Conservation (phyloP, 2,888 invertebrate genomes). For the Himalopsyche kuldschensis region DNA sequence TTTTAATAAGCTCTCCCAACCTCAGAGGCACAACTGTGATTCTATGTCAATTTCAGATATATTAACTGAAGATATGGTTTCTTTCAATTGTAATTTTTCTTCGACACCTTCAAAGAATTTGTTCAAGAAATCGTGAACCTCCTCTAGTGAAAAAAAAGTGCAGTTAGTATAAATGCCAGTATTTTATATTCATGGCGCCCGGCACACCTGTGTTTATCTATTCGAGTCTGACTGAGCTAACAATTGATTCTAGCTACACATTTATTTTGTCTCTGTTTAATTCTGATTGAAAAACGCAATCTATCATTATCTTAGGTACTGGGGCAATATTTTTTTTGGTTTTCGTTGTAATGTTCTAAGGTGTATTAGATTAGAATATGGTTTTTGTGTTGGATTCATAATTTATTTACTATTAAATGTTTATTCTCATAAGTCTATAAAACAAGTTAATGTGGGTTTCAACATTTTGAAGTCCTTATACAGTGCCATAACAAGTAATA, state of each 20-base stretch:
- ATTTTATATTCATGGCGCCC: background rate
- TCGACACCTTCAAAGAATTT: conserved; percentile 58
- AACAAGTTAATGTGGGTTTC: no score
- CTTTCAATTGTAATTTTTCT: conserved; percentile 53
- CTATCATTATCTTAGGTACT: background rate
- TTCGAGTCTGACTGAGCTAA: background rate
- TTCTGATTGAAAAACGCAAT: no score
- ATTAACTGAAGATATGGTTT: conserved; percentile 51
- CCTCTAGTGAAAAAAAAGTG: background rate
- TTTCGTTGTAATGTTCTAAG: background rate
- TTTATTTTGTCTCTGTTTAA: no score
- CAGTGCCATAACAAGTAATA: background rate
- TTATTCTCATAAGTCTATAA: no score
- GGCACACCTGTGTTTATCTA: background rate
- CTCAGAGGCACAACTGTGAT: conserved; percentile 48
- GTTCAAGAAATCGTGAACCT: background rate
- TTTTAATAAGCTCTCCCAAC: conserved; percentile 47
- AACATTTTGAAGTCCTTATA: no score
- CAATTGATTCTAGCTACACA: background rate
- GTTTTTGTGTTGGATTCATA: background rate
- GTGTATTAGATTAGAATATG: background rate
- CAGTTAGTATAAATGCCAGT: no score
- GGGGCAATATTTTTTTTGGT: background rate
- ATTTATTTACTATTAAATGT: no score
- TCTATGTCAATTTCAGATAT: conserved; percentile 56